A percentile compares a stretch with the other conserved stretches of the same genome.
These are phyloP conservation scores for Zaprionus capensis DNA, from an alignment of 1,140 invertebrate species.

Conservation along the genomic window DNA sequence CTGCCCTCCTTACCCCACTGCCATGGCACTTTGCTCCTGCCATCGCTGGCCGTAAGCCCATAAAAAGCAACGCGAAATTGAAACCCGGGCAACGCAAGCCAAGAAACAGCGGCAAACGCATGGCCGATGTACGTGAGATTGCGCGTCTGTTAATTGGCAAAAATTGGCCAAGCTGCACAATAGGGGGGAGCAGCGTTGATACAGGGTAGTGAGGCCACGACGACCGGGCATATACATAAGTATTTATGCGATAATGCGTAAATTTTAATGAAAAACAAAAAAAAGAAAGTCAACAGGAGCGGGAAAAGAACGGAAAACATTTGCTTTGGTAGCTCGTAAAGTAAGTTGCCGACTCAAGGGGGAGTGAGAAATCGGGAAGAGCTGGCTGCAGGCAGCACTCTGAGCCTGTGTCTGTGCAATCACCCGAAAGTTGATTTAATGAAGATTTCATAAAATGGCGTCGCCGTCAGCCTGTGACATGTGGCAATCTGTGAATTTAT, in stretches of 20 bases:
- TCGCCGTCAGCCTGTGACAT: constrained; percentile 54
- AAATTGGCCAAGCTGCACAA: constrained; percentile 66
- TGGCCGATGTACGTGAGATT: constrained; percentile 82
- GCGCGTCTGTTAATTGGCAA: constrained; percentile 75
- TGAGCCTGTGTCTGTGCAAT: constrained; percentile 57
- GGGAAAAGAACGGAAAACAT: constrained; percentile 35
- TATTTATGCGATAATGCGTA: constrained; percentile 79
- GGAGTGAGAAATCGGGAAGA: not conserved
- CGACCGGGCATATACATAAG: constrained; percentile 49
- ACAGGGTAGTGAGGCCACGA: not conserved
- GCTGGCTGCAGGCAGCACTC: not conserved
- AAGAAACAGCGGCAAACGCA: constrained; percentile 59
- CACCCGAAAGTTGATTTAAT: constrained; percentile 80
- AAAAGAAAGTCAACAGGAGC: constrained; percentile 15
- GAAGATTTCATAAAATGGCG: constrained; percentile 75
- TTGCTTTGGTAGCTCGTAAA: constrained; percentile 68
- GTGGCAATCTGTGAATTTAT: constrained; percentile 50
- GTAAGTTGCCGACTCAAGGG: constrained; percentile 20
- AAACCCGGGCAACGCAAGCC: constrained; percentile 46
- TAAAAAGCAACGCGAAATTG: constrained; percentile 74
- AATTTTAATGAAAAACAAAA: constrained; percentile 76
- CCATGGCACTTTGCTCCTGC: constrained; percentile 49
- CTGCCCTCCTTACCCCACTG: not conserved
- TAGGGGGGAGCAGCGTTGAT: constrained; percentile 2
- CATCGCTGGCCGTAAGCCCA: constrained; percentile 56